phyloP scores from a whole-genome alignment of 53 echinoderm and acorn worm genomes.

The Holothuria leucospilota region DNA sequence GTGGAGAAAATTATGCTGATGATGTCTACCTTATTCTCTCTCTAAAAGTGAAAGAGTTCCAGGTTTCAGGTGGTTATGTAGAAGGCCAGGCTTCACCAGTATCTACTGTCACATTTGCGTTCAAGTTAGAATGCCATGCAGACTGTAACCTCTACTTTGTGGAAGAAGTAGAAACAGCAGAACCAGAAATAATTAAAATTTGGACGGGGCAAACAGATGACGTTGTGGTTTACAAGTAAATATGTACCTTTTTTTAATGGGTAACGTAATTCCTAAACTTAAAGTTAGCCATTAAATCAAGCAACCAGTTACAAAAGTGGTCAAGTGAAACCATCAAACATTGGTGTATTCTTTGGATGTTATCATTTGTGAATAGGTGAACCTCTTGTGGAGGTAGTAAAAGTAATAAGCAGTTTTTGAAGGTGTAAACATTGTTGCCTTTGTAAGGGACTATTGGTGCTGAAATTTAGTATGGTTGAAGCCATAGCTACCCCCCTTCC shows the following conservation, averaged over 20 bases:
- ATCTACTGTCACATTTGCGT: conserved; percentile 78
- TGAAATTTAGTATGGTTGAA: no score
- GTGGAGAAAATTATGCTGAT: conserved; percentile 82
- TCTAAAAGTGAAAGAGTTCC: conserved; percentile 71
- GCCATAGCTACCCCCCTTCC: no score
- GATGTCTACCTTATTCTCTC: conserved; percentile 87
- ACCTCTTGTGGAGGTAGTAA: no score
- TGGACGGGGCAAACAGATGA: conserved; percentile 70
- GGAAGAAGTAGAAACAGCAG: conserved; percentile 60
- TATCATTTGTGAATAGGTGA: no score
- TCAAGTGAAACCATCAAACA: no score
- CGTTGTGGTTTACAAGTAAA: conserved; percentile 69
- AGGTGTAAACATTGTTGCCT: no score
- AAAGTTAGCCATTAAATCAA: background rate
- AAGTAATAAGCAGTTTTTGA: no score
- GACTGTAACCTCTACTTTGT: conserved; percentile 88
- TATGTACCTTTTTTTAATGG: background rate
- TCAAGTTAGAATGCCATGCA: conserved; percentile 78
- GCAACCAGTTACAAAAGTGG: background rate
- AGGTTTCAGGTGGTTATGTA: conserved; percentile 68
- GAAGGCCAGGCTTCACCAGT: conserved; percentile 84
- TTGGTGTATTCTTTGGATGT: no score
- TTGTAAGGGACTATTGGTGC: no score
- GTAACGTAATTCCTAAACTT: no score
- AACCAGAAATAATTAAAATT: conserved; percentile 72